Evolutionary conservation across 1,140 invertebrate species (phyloP), one percentile per base, ranked within the genome.

Genomic region (Drosophila repletoides): DNA sequence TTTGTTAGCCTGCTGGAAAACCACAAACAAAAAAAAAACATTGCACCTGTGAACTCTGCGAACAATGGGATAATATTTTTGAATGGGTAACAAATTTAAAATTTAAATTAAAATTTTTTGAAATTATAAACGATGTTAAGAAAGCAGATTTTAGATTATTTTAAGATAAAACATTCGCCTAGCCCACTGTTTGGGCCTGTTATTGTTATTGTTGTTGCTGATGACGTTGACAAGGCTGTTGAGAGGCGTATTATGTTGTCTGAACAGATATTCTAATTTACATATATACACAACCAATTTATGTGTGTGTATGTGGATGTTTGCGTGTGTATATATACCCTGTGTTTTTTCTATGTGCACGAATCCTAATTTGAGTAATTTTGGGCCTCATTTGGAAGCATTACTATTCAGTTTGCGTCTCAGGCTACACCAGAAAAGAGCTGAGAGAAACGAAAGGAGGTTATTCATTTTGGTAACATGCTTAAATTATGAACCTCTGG

Each of bases 391-490:
- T 72, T 72, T 59, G 31, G 2, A 6, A 21, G 34, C 70, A 72
- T 72, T 69, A 64, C 70, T 72, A 72, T 72, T 69, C 70, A 69
- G 58, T 26, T 56, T 24, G 59, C 59, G 70, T 69, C 19, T 28
- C 5, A 31, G 33, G 12, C 34, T 43, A 22, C 26, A 21, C 12
- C 34, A 53, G 21, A 6, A 14, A 14, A 31, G 21, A 55, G 34
- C 24, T 43, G 52, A 52, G 33, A 38, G 49, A 51, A 19, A 49
- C 2, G 46, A 17, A 7, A 10, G 12, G 9, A 22, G 17, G 4
- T 38, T 46, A 40, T 45, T 53, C 64, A 38, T 41, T 66, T 49
- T 43, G 48, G 65, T 55, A 63, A 68, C 58, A 53, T 17, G 22
- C 48, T 26, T 60, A 53, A 68, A 55, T 61, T 55, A 41, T 72